Evolutionary conservation across 2,888 invertebrate species (phyloP).

Genomic region (Adelphocoris suturalis): DNA sequence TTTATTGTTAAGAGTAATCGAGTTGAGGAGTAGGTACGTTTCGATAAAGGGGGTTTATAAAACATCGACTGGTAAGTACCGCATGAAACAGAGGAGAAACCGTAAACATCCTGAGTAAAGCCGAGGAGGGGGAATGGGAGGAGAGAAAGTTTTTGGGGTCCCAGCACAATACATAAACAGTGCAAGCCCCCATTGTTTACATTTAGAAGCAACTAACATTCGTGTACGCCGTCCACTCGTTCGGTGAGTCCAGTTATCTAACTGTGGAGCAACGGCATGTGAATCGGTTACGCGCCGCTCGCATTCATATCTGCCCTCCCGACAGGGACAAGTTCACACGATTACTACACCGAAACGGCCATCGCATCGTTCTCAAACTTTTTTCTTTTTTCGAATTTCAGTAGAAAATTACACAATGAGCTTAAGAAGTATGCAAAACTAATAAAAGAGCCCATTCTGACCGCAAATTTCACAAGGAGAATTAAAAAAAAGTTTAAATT

Average conservation of each 20-base stretch:
- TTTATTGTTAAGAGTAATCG: too few relatives aligned
- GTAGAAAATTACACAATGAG: background rate
- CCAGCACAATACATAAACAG: background rate
- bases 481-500: too few relatives aligned
- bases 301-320: background rate
- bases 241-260: slow-evolving; percentile 36
- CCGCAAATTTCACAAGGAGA: too few relatives aligned
- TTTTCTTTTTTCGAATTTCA: background rate
- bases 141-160: slow-evolving; percentile 3
- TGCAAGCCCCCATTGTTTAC: slow-evolving; percentile 33
- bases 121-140: background rate
- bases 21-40: too few relatives aligned
- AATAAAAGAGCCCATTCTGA: too few relatives aligned
- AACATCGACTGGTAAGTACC: too few relatives aligned
- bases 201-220: slow-evolving; percentile 7
- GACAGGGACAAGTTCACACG: slow-evolving; percentile 18
- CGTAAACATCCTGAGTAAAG: too few relatives aligned
- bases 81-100: too few relatives aligned
- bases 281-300: slow-evolving; percentile 45
- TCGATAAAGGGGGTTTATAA: too few relatives aligned
- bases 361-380: background rate
- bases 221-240: background rate
- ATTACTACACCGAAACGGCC: background rate
- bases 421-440: too few relatives aligned
- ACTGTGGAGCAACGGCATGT: slow-evolving; percentile 45